Conservation (phyloP, 2,113 vertebrate genomes). For the Pelusios castaneus region DNA sequence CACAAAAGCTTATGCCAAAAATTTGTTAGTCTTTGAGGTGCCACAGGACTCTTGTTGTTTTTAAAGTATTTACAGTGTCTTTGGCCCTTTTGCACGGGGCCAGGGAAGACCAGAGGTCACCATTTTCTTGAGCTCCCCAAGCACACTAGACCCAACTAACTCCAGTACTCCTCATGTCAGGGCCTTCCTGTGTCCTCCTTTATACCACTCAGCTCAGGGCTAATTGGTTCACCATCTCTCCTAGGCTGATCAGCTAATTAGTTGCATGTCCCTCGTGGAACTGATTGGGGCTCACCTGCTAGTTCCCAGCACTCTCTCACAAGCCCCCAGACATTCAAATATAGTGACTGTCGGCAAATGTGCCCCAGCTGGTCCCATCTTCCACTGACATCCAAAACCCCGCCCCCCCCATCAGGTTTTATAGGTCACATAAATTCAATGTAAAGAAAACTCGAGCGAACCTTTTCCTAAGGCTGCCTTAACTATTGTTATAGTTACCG, state of each 20-base stretch:
- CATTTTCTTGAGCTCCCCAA: neutral
- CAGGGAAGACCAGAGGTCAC: neutral
- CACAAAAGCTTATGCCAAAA: no score
- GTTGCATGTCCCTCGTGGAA: neutral
- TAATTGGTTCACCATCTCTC: neutral
- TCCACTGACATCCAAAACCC: neutral
- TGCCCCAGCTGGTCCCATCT: neutral
- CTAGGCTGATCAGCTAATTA: neutral
- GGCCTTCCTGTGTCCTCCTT: neutral
- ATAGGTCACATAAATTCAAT: neutral
- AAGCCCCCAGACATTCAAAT: neutral
- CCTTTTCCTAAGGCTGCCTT: neutral
- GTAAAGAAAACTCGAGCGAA: neutral
- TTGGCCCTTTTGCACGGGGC: neutral
- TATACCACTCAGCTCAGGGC: neutral
- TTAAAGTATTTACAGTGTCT: neutral
- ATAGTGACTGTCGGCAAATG: neutral
- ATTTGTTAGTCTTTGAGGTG: no score
- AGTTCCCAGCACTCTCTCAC: neutral
- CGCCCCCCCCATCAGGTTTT: neutral
- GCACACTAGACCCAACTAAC: neutral
- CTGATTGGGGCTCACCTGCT: neutral
- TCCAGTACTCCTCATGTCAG: neutral
- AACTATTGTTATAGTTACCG: neutral
- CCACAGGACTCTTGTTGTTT: no score